Conservation (phyloP, 1,140 invertebrate species). For the Neuroterus valhalla region DNA sequence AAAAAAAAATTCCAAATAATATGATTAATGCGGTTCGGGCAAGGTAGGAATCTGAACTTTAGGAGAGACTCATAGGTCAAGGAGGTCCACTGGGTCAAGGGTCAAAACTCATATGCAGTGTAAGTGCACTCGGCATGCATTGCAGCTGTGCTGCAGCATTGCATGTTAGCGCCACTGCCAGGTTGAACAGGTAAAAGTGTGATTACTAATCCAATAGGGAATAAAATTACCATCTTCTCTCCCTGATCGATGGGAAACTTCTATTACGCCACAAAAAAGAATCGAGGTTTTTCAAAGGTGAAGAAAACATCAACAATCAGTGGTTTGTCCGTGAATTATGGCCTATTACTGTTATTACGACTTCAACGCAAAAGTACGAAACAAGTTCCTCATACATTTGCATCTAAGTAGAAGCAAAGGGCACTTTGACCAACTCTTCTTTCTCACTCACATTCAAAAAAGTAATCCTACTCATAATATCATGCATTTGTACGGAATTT, state of each 20-base stretch:
- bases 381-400: background rate
- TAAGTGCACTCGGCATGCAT: background rate
- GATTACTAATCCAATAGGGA: background rate
- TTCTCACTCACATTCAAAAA: background rate
- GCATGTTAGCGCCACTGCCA: conserved; percentile 10
- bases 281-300: conserved; percentile 2
- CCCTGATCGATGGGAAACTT: background rate
- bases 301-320: background rate
- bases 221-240: conserved; percentile 1
- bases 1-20: no score
- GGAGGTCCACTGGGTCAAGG: conserved; percentile 12
- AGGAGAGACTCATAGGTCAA: background rate
- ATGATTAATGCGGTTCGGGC: no score
- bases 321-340: conserved; percentile 20
- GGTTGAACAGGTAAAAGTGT: background rate
- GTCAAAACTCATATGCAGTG: background rate
- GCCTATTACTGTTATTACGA: background rate
- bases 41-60: background rate
- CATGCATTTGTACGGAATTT: no score
- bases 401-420: background rate
- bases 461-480: background rate
- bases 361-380: background rate
- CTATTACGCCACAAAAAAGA: conserved; percentile 2
- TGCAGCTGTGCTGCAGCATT: conserved; percentile 2
- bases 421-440: background rate